Base-by-base conservation (phyloP, 2,113 vertebrate species). In the Pygoscelis antarcticus region DNA sequence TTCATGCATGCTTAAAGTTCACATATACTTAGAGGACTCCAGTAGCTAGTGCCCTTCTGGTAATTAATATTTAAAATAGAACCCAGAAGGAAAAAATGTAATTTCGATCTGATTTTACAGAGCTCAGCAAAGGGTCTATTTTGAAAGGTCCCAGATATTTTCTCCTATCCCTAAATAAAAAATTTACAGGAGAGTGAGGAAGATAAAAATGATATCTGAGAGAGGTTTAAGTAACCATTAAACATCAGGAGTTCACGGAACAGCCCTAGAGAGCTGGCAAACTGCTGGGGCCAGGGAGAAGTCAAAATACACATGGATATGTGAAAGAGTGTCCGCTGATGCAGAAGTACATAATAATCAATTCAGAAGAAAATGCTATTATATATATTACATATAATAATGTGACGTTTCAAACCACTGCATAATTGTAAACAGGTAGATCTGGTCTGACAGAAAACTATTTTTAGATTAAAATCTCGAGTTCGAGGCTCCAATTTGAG, bases 1-100 rank as follows among this genome's bases (percentile, higher is more conserved):
- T 90, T 86, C 75, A 93, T 29, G 52, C 40, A 30, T 70, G 17
- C 40, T 90, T 61, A 21, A 86, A 89, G 64, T 92, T 96, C 68
- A 64, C 47, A 16, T 58, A 6, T 13, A 44, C 27, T 60, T 20
- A 30, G 16, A 90, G 36, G 40, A 44, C 69, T 79, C 65, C 0
- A 4, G 66, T 54, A 91, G 46, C 58, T 64, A 21, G 12, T 68
- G 49, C 32, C 46, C 27, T 96, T 93, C 76, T 85, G 78, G 58
- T 65, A 74, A 47, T 49, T 29, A 60, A 57, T 52, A 81, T 64
- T 90, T 62, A 32, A 88, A 88, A 64, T 29, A 75, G 46, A 87
- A n/a, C 44, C 4, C 9, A 68, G 68, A 75, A 57, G 32, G n/a
- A 58, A 92, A 92, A 90, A 89, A 66, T 16, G 5, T 21, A 26